These are phyloP conservation scores for Drosophila parvula DNA, from an alignment of 1,140 invertebrate genomes.

Conservation along the genomic window DNA sequence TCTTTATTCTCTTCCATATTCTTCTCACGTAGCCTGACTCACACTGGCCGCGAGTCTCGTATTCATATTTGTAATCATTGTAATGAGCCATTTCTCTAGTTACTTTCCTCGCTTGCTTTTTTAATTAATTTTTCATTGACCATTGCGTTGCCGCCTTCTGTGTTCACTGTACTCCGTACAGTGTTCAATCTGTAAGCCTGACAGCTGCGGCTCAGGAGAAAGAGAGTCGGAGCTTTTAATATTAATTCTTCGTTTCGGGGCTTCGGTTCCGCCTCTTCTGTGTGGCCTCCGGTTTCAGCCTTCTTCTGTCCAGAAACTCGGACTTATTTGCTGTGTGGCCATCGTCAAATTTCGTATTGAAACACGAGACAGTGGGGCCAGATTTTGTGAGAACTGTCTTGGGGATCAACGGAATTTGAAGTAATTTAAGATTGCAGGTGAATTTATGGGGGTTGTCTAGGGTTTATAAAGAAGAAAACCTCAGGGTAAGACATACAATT, in stretches of 20 bases:
- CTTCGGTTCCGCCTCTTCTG: slow-evolving; percentile 51
- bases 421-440: slow-evolving; percentile 4
- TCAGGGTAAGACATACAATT: not conserved
- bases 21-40: slow-evolving; percentile 49
- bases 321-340: slow-evolving; percentile 55
- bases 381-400: slow-evolving; percentile 11
- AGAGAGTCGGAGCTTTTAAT: slow-evolving; percentile 37
- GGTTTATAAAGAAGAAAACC: not conserved
- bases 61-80: slow-evolving; percentile 59
- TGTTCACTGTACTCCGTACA: slow-evolving; percentile 3
- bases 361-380: slow-evolving; percentile 44
- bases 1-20: not conserved
- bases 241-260: slow-evolving; percentile 53
- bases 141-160: slow-evolving; percentile 15
- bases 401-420: not conserved
- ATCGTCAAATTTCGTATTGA: slow-evolving; percentile 49
- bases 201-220: slow-evolving; percentile 30
- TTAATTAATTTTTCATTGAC: slow-evolving; percentile 71
- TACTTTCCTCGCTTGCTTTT: slow-evolving; percentile 64
- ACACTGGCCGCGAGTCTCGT: slow-evolving; percentile 12
- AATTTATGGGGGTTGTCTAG: not conserved
- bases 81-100: slow-evolving; percentile 73
- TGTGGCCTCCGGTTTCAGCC: slow-evolving; percentile 39
- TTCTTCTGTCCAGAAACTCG: slow-evolving; percentile 28
- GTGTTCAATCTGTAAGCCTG: slow-evolving; percentile 18